Evolutionary conservation across 2,888 invertebrate genomes (phyloP), one percentile per base, ranked within the genome.

Genomic region (Drosophila kanekoi): DNA sequence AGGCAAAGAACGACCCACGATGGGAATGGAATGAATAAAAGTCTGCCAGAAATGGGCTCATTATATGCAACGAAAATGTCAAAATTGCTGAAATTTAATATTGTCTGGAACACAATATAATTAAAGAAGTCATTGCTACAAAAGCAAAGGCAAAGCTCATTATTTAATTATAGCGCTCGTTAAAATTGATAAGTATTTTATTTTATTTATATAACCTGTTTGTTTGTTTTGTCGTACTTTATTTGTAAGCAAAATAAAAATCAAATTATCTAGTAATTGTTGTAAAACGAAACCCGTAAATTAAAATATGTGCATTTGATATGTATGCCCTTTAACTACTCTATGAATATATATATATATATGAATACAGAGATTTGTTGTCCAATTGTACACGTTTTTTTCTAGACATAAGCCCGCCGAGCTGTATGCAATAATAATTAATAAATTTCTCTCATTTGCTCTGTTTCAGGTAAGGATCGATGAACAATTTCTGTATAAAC

Each of bases 401-500:
- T 28, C 28, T 58, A 13, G 43, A 32, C 5, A 10, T 72, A 74
- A 72, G 74, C 41, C 20, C 11, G 10, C 4, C 9, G 1, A 4
- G 28, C 16, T 45, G 13, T 62, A 35, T 37, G 37, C 20, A 8
- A 41, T 52, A 49, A 51, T n/a, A 48, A 67, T 63, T 71, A 75
- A 81, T 69, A 20, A 48, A 63, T 67, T 54, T 56, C 41, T 66
- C 35, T 37, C 32, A 33, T 63, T 81, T 76, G 77, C 60, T 88
- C 86, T 79, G 35, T 91, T 91, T 56, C 90, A 91, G 91, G 91
- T 91, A 91, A 91, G 91, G 89, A 91, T 91, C 75, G 91, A 92
- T 86, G 91, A 91, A 89, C 89, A 91, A 87, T 86, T 89, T 77
- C 72, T 91, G 54, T 91, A 87, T 89, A 92, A 91, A 77, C 85